Evolutionary conservation across 2,113 vertebrate species (phyloP), one percentile per base, ranked within the genome.

Genomic region (Buteo buteo): DNA sequence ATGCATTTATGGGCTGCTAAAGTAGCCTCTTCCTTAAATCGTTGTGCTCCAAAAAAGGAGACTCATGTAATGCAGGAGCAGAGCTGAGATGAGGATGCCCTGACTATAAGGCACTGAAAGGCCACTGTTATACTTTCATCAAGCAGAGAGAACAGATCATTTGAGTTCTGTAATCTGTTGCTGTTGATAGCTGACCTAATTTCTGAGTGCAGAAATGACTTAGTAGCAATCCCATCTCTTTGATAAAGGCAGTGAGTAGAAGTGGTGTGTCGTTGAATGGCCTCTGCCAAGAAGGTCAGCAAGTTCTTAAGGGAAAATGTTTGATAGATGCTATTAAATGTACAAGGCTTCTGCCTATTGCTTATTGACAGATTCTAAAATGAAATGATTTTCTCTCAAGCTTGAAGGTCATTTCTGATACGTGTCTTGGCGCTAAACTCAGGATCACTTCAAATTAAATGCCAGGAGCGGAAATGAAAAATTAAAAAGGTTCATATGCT

Each of bases 341-440:
- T 73, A 64, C 94, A 96, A 96, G 92, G 88, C 74, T 96, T 97
- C 61, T 82, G 87, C 94, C 84, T 96, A 88, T 93, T 96, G 62
- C 69, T 95, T 98, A 97, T 97, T 91, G 96, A 97, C n/a, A 7
- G 66, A 59, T 95, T 94, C 91, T 91, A 77, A 97, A 96, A 91
- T 47, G 59, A 97, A 97, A 96, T 94, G 40, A 94, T 95, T 97
- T 96, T 93, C 92, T 95, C 76, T 97, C 65, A 47, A 50, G 73
- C 92, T 95, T 97, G 91, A 98, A 98, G 97, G 95, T 97, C 81
- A 91, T 84, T 81, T 91, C 57, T 92, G 82, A 82, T 96, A 88
- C 19, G 0, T 28, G 36, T 31, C 81, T 92, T 77, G 87, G 57
- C 26, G 55, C 59, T 85, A 72, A 85, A 19, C 70, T 94, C 54